phyloP scores from a whole-genome alignment of 2,888 invertebrate species.

The Candidula unifasciata region DNA sequence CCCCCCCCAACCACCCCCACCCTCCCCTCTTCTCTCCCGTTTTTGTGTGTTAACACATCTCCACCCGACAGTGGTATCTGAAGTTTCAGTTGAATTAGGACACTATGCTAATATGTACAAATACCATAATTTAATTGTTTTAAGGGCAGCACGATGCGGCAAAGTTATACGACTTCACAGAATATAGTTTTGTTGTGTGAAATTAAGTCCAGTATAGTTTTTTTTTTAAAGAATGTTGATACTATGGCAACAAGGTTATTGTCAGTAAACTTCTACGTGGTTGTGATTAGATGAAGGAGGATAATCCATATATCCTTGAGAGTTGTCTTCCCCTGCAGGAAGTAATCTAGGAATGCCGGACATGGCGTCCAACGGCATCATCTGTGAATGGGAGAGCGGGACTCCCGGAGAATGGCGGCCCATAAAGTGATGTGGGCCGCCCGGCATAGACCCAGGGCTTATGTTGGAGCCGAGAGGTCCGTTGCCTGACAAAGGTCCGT shows the following conservation, averaged over 20 bases:
- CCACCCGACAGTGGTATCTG: too few relatives aligned
- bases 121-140: too few relatives aligned
- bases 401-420: conserved; percentile 70
- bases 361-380: conserved; percentile 69
- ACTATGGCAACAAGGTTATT: neutral
- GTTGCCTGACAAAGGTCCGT: conserved; percentile 61
- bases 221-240: too few relatives aligned
- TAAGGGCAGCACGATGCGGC: too few relatives aligned
- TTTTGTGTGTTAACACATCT: too few relatives aligned
- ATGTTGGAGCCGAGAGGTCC: conserved; percentile 51
- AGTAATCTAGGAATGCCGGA: conserved; percentile 67
- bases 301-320: conserved; percentile 69
- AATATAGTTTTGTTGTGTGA: too few relatives aligned
- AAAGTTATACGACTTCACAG: too few relatives aligned
- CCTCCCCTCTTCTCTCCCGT: too few relatives aligned
- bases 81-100: too few relatives aligned
- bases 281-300: conserved; percentile 69
- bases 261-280: conserved; percentile 74
- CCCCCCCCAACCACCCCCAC: too few relatives aligned
- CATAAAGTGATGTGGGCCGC: conserved; percentile 61
- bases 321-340: conserved; percentile 67
- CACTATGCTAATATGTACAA: too few relatives aligned
- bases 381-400: conserved; percentile 64
- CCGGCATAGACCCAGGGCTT: conserved; percentile 60
- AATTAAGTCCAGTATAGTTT: too few relatives aligned